Percentiles rank a stretch among this genome's conserved stretches.
These are phyloP conservation scores for Drosophila borealis DNA, from an alignment of 2,888 invertebrate species.

Conservation along the genomic window DNA sequence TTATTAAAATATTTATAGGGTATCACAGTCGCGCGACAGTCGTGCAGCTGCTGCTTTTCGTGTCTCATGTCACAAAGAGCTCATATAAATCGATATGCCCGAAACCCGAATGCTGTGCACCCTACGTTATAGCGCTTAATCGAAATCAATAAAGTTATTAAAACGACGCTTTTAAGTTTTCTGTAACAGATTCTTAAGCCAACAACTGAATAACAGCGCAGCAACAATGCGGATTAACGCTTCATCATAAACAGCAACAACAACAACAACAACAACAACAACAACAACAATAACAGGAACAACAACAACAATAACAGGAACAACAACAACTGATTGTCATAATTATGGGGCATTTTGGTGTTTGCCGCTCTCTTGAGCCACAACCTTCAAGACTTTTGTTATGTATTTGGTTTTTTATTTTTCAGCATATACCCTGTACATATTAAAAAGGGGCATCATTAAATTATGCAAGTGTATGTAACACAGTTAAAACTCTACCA, in stretches of 20 bases:
- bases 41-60: too few species aligned
- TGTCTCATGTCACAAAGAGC: neutral
- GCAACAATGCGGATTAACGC: conserved; percentile 77
- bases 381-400: conserved; percentile 16
- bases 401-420: neutral
- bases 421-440: conserved; percentile 10
- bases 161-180: conserved; percentile 78
- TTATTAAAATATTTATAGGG: too few species aligned
- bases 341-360: conserved; percentile 78
- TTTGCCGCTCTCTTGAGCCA: conserved; percentile 65
- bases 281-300: conserved; percentile 36
- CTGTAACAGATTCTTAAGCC: conserved; percentile 78
- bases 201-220: conserved; percentile 67
- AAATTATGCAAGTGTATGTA: neutral
- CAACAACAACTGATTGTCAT: conserved; percentile 69
- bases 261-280: conserved; percentile 38
- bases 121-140: conserved; percentile 75
- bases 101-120: conserved; percentile 17
- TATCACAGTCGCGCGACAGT: too few species aligned
- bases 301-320: conserved; percentile 16
- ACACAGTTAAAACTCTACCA: too few species aligned
- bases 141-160: conserved; percentile 80
- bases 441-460: neutral
- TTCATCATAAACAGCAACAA: conserved; percentile 70
- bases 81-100: conserved; percentile 22